These are phyloP conservation scores for Pinctada fucata DNA, from an alignment of 2,888 invertebrate genomes.

Conservation along the genomic window DNA sequence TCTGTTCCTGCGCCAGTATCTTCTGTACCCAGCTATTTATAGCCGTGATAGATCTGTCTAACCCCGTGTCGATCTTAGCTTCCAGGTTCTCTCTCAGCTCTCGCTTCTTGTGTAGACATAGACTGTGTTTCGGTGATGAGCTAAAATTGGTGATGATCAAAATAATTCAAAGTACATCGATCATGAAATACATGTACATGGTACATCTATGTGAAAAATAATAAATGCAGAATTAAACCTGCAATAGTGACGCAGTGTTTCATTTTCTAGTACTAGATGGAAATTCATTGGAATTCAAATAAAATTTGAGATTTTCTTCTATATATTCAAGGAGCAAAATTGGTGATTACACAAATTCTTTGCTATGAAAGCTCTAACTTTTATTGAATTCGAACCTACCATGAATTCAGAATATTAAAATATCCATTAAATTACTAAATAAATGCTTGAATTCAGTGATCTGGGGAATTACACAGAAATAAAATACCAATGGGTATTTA, in stretches of 20 bases:
- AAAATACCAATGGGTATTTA: no score
- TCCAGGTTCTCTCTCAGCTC: slow-evolving; percentile 89
- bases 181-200: not conserved
- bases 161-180: not conserved
- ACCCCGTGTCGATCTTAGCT: slow-evolving; percentile 87
- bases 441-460: no score
- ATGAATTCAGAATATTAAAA: no score
- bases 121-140: slow-evolving; percentile 91
- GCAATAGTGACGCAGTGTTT: no score
- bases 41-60: slow-evolving; percentile 84
- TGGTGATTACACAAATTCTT: no score
- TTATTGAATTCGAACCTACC: no score
- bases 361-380: no score
- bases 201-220: not conserved
- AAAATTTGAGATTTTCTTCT: no score
- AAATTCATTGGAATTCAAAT: no score
- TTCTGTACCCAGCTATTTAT: slow-evolving; percentile 94
- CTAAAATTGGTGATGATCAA: slow-evolving; percentile 78
- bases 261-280: not conserved
- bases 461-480: no score
- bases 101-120: slow-evolving; percentile 91
- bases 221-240: not conserved
- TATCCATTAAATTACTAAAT: no score
- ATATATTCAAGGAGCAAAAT: no score
- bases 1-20: slow-evolving; percentile 93